Percentiles rank a stretch among this genome's conserved stretches.
phyloP scores from a whole-genome alignment of 2,113 vertebrate species.

The Proteles cristata region DNA sequence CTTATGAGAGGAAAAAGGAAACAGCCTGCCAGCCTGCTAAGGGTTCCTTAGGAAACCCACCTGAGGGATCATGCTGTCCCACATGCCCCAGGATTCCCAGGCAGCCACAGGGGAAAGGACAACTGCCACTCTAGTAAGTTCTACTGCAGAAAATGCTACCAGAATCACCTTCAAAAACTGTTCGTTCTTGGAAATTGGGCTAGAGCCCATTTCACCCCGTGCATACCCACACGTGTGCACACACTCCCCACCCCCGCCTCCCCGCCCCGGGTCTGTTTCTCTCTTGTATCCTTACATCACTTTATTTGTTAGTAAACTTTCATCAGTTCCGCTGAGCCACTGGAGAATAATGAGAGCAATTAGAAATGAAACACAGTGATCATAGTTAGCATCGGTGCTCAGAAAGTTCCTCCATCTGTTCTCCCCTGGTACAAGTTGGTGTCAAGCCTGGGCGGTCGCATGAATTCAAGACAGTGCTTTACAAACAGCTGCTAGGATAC shows the following conservation, averaged over 20 bases:
- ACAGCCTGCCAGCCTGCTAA: accelerated
- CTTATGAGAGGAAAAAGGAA: background rate
- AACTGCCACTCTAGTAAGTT: accelerated
- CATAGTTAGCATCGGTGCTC: accelerated
- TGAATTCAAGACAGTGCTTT: conserved; percentile 17
- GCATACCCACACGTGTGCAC: background rate
- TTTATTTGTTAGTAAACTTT: background rate
- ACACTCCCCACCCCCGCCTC: background rate
- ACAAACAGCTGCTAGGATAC: conserved; percentile 58
- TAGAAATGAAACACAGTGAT: background rate
- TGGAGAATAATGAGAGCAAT: background rate
- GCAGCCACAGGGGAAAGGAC: accelerated
- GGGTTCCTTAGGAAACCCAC: background rate
- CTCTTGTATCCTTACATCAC: background rate
- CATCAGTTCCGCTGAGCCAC: background rate
- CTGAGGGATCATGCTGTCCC: accelerated
- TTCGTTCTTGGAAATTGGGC: background rate
- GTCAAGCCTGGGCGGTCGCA: conserved; percentile 51
- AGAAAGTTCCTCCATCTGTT: background rate
- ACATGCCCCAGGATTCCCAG: background rate
- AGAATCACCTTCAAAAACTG: background rate
- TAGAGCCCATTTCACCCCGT: background rate
- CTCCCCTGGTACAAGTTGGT: background rate
- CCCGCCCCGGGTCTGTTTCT: background rate
- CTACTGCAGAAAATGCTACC: accelerated